phyloP scores from a whole-genome alignment of 1,140 invertebrate genomes.

The Eumeta japonica region DNA sequence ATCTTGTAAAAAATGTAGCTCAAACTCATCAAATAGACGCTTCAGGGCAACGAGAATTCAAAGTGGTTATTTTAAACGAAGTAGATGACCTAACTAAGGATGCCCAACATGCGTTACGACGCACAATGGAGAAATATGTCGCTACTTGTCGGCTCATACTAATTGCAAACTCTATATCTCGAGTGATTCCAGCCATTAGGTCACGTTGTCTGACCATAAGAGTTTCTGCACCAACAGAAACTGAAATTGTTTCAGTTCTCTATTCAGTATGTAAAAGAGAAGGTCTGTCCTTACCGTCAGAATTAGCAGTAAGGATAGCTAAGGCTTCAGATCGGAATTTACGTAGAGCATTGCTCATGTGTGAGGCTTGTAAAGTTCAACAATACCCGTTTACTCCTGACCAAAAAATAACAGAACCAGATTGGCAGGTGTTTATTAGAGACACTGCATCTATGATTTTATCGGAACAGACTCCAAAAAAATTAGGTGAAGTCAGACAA shows the following conservation, averaged over 20 bases:
- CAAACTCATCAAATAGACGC: constrained; percentile 92
- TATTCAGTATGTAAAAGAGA: constrained; percentile 84
- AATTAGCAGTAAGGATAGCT: constrained; percentile 78
- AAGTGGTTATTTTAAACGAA: constrained; percentile 94
- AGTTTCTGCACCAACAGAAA: constrained; percentile 80
- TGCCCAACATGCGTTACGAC: constrained; percentile 94
- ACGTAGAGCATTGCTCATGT: constrained; percentile 89
- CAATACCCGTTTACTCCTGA: constrained; percentile 84
- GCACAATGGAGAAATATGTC: constrained; percentile 99
- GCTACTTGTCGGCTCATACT: constrained; percentile 92
- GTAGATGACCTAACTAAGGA: constrained; percentile 96
- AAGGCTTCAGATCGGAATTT: constrained; percentile 85
- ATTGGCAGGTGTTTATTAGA: constrained; percentile 89
- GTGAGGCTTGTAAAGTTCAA: constrained; percentile 91
- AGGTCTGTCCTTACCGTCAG: constrained; percentile 72
- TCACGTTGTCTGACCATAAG: constrained; percentile 91
- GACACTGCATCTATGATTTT: constrained; percentile 88
- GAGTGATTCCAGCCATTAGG: constrained; percentile 92
- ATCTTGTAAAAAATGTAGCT: constrained; percentile 95
- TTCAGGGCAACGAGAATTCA: constrained; percentile 86
- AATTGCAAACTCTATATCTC: constrained; percentile 90
- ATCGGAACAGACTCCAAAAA: constrained; percentile 82
- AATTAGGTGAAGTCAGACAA: constrained; percentile 80
- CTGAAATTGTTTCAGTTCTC: constrained; percentile 74
- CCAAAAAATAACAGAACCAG: constrained; percentile 82